Percentiles rank a stretch among this genome's conserved stretches.
phyloP scores from a whole-genome alignment of 2,888 invertebrate genomes.

The Unio pictorum region DNA sequence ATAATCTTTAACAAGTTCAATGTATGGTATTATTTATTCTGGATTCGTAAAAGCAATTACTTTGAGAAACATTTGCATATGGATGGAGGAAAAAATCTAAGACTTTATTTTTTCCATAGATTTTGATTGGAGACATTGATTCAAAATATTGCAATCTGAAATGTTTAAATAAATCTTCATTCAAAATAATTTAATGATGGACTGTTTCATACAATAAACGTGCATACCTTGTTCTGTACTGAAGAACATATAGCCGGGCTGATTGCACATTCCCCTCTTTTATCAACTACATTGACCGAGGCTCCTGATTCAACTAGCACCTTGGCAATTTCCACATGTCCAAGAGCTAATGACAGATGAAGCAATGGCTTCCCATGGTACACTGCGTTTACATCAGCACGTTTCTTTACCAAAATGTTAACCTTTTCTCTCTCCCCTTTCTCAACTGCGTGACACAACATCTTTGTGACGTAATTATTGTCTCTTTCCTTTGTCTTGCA shows the following conservation, averaged over 20 bases:
- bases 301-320: slow-evolving; percentile 30
- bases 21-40: too few relatives aligned
- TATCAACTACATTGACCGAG: slow-evolving; percentile 20
- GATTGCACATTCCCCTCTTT: slow-evolving; percentile 22
- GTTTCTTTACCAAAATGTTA: slow-evolving; percentile 13
- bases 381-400: slow-evolving; percentile 26
- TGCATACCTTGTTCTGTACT: slow-evolving; percentile 22
- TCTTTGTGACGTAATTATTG: slow-evolving; percentile 25
- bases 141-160: too few relatives aligned
- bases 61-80: too few relatives aligned
- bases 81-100: too few relatives aligned
- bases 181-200: too few relatives aligned
- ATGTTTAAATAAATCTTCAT: too few relatives aligned
- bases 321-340: slow-evolving; percentile 20
- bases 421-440: slow-evolving; percentile 20
- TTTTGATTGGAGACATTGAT: too few relatives aligned
- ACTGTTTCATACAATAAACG: neutral
- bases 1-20: too few relatives aligned
- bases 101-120: too few relatives aligned
- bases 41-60: too few relatives aligned
- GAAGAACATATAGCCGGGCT: slow-evolving; percentile 23
- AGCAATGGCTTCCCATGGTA: slow-evolving; percentile 37
- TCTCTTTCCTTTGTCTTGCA: slow-evolving; percentile 6
- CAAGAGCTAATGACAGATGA: slow-evolving; percentile 27
- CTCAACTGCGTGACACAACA: slow-evolving; percentile 30